Base-by-base conservation (phyloP, 2,113 vertebrate genomes). In the Phrynosoma platyrhinos region DNA sequence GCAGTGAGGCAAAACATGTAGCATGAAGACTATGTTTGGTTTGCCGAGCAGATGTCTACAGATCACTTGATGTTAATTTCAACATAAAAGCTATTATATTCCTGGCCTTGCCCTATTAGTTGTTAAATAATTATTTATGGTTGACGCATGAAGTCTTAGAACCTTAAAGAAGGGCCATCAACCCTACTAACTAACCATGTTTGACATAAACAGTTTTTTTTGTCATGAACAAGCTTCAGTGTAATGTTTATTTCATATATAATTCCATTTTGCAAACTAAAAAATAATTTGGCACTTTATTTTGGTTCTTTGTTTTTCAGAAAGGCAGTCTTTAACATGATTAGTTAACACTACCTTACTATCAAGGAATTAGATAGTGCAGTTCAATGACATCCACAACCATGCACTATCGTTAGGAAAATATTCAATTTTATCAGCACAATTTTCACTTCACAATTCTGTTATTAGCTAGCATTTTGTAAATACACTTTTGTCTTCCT, bases 31-130 rank as follows among this genome's bases (percentile, higher is more conserved):
- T 93, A 88, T 92, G 89, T 91, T 91, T 84, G 93, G 93, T 92
- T 95, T 96, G 95, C 96, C 94, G 95, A 94, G 95, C 96, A 96
- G 94, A 96, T 96, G 92, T 95, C 96, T 95, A 91, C 91, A 93
- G 90, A 95, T 87, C 94, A 92, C 92, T 93, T 92, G 85, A 94
- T 94, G 94, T 94, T 95, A 94, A 96, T 96, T 96, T 96, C 94
- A 91, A 95, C 88, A 95, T 93, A 95, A 95, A 96, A 95, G 90
- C 91, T 94, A 94, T 96, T 95, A 95, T 86, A 92, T 95, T 95
- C 96, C 92, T 95, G 94, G 94, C 86, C 92, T 95, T 91, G 71
- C 89, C 92, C 91, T 96, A 94, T 93, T 95, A 96, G 95, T 94
- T 96, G 91, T 95, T 95, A 94, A 96, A 96, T 96, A 94, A 95